Base-by-base conservation (phyloP, 2,888 invertebrate species). In the Drosophila hamatofila region DNA sequence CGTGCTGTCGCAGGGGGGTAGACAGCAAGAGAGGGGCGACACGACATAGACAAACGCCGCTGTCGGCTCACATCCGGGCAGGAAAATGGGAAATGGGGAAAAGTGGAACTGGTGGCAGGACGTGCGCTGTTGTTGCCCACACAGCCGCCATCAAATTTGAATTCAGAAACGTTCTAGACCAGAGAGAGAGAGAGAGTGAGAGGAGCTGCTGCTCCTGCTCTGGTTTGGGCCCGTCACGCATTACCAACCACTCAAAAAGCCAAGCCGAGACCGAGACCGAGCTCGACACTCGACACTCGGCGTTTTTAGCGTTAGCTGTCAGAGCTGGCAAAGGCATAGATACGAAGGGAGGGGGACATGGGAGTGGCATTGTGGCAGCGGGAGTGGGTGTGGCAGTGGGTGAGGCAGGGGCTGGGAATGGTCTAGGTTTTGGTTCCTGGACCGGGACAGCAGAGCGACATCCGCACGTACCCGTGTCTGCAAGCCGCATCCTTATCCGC, bases 101-200 rank as follows among this genome's bases (percentile, higher is more conserved):
- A 58, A 67, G 33, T 48, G 48, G 68, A 67, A 25, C 30, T 66
- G 71, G 62, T 48, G 71, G 67, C 78, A 73, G 63, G 64, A 72
- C 75, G 83, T 78, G 72, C 61, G 82, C 65, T 61, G 65, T 62
- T 69, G 65, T 72, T 72, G 64, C 68, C 74, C 65, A 52, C 61
- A 69, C 75, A 83, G 89, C 73, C 86, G 81, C 83, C 83, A 88
- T 86, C 83, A 85, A 88, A 89, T 82, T 85, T 89, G 83, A 89
- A 89, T 88, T 82, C 75, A 72, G 56, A 61, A 65, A 68, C 66
- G 70, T 30, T 49, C 44, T 18, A 23, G 30, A 48, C 14, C 12
- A 46, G 25, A 16, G 44, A 2, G 9, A 21, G 14, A 9, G 25
- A 0, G 37, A n/a, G n/a, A 27, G 18, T 0, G 33, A 37, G 48